These are phyloP conservation scores for Drosophila sturtevanti DNA, from an alignment of 1,140 invertebrate genomes.

Conservation along the genomic window DNA sequence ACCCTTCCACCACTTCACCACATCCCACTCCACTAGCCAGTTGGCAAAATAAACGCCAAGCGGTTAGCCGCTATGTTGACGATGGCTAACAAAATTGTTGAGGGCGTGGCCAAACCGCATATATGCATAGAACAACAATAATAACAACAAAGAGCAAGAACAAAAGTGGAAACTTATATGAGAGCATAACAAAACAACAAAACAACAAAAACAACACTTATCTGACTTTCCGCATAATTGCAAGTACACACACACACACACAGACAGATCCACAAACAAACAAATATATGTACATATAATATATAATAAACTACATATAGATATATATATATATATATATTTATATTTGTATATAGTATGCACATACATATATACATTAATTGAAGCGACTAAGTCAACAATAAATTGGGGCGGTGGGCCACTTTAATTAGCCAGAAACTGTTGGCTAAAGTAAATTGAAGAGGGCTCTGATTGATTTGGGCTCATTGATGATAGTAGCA, in stretches of 20 bases:
- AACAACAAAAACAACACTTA: conserved; percentile 1
- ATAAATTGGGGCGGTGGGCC: background rate
- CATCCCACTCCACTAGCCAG: background rate
- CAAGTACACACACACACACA: conserved; percentile 8
- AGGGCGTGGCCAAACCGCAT: conserved; percentile 6
- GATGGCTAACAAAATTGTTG: conserved; percentile 12
- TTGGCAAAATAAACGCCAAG: conserved; percentile 63
- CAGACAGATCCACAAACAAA: background rate
- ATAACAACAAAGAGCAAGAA: background rate
- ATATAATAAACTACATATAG: conserved; percentile 3
- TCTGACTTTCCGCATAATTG: conserved; percentile 12
- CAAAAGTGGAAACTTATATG: conserved; percentile 3
- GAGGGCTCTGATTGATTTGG: background rate
- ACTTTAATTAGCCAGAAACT: conserved; percentile 5
- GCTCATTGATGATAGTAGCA: background rate
- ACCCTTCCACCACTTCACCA: background rate
- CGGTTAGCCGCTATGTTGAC: conserved; percentile 8
- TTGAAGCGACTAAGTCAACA: conserved; percentile 5
- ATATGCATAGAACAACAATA: background rate
- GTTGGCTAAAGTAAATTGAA: background rate
- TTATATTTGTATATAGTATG: background rate
- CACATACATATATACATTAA: background rate
- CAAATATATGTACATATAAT: background rate
- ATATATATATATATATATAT: background rate
- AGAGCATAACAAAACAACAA: background rate